Evolutionary conservation across 2,888 invertebrate genomes (phyloP).

Genomic region (Torymus tubicola): DNA sequence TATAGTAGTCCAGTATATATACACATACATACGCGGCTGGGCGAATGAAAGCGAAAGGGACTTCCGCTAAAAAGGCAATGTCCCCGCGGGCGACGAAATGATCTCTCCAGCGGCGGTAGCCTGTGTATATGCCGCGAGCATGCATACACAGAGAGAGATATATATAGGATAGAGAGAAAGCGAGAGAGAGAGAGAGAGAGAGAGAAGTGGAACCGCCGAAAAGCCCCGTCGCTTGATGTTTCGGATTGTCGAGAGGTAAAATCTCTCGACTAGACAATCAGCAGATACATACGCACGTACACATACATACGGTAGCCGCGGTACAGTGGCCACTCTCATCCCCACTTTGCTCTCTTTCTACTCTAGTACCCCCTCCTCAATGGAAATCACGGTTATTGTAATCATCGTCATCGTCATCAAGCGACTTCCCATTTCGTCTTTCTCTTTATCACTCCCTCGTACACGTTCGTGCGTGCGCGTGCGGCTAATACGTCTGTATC

Average conservation of each 20-base stretch:
- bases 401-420: slow-evolving; percentile 64
- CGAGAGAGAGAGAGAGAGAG: slow-evolving; percentile 3
- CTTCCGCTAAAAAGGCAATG: slow-evolving; percentile 41
- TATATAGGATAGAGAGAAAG: neutral
- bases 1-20: too few species aligned
- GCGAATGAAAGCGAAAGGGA: slow-evolving; percentile 43
- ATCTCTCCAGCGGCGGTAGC: slow-evolving; percentile 9
- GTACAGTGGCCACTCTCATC: neutral
- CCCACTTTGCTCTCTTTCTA: neutral
- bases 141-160: neutral
- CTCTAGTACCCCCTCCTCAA: too few species aligned
- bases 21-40: too few species aligned
- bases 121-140: neutral
- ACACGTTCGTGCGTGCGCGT: neutral
- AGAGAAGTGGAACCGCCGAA: slow-evolving; percentile 24
- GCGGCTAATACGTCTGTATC: neutral
- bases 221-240: slow-evolving; percentile 17
- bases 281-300: neutral
- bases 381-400: slow-evolving; percentile 66
- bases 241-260: slow-evolving; percentile 8
- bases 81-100: slow-evolving; percentile 32
- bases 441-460: slow-evolving; percentile 1
- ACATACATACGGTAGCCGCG: neutral
- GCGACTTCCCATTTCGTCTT: slow-evolving; percentile 19
- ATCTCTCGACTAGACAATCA: slow-evolving; percentile 43